Percentiles rank a stretch among this genome's conserved stretches.
These are phyloP conservation scores for Drosophila watanabei DNA, from an alignment of 1,140 invertebrate species.

Conservation along the genomic window DNA sequence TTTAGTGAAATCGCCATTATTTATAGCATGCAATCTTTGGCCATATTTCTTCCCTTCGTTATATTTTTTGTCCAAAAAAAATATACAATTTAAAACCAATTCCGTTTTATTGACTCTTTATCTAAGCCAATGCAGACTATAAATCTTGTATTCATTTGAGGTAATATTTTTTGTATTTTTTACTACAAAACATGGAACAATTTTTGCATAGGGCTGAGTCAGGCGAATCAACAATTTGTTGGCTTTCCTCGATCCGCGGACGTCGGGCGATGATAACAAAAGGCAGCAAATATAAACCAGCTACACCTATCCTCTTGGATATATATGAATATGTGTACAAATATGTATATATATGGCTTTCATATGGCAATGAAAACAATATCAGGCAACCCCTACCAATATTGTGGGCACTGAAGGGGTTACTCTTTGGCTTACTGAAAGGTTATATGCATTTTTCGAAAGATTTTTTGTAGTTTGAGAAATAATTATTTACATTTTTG, in stretches of 20 bases:
- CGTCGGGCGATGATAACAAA: slow-evolving; percentile 52
- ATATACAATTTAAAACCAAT: slow-evolving; percentile 24
- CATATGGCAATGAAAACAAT: slow-evolving; percentile 27
- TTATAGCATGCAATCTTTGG: neutral
- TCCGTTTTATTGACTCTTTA: slow-evolving; percentile 21
- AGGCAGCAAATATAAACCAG: slow-evolving; percentile 41
- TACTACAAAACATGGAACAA: slow-evolving; percentile 52
- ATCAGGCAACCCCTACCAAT: slow-evolving; percentile 18
- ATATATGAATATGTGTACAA: slow-evolving; percentile 1
- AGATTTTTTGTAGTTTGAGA: neutral
- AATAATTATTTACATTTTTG: too few species aligned
- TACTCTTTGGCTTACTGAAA: slow-evolving; percentile 2
- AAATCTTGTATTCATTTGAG: slow-evolving; percentile 63
- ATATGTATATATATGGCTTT: slow-evolving; percentile 13
- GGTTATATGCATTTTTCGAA: neutral
- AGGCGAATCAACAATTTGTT: slow-evolving; percentile 79
- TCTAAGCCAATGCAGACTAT: slow-evolving; percentile 29
- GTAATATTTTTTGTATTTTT: slow-evolving; percentile 13
- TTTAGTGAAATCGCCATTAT: neutral
- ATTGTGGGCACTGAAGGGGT: slow-evolving; percentile 2
- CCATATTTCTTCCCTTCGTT: slow-evolving; percentile 1
- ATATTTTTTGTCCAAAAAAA: neutral
- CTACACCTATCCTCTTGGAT: slow-evolving; percentile 30
- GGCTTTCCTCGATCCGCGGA: slow-evolving; percentile 16
- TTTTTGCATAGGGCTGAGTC: slow-evolving; percentile 68